Conservation (phyloP, 2,797 vertebrate genomes). For the Pseudotriccus pelzelni region DNA sequence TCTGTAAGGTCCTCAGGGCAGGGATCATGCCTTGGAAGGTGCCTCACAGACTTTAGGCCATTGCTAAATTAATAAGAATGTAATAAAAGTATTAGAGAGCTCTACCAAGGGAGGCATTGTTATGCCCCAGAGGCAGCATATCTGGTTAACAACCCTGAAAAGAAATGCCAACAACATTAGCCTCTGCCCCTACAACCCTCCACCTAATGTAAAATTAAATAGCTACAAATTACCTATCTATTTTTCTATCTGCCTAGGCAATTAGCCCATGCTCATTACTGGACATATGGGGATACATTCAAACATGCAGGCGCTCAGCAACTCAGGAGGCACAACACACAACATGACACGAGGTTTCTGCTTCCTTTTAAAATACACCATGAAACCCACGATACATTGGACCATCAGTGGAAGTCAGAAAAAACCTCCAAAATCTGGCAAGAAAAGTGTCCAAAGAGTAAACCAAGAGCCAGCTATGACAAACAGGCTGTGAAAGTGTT, state of each 20-base stretch:
- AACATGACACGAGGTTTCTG: background rate
- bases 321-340: background rate
- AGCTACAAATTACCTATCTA: constrained; percentile 69
- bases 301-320: background rate
- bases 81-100: constrained; percentile 67
- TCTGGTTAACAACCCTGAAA: constrained; percentile 71
- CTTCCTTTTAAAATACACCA: background rate
- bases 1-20: constrained; percentile 60
- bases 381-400: background rate
- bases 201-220: constrained; percentile 69
- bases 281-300: constrained; percentile 54
- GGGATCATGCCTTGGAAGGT: constrained; percentile 62
- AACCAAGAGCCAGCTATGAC: background rate
- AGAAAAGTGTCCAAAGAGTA: background rate
- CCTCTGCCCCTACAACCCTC: constrained; percentile 67
- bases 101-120: constrained; percentile 43
- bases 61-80: constrained; percentile 65
- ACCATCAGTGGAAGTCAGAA: background rate
- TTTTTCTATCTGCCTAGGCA: constrained; percentile 68
- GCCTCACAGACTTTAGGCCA: constrained; percentile 58
- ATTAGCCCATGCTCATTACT: constrained; percentile 59
- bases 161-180: constrained; percentile 70
- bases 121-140: constrained; percentile 65
- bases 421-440: background rate
- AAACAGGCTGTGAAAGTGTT: background rate